These are phyloP conservation scores for Stichopus chloronotus DNA, from an alignment of 35 echinoderm and acorn worm genomes.

Conservation along the genomic window DNA sequence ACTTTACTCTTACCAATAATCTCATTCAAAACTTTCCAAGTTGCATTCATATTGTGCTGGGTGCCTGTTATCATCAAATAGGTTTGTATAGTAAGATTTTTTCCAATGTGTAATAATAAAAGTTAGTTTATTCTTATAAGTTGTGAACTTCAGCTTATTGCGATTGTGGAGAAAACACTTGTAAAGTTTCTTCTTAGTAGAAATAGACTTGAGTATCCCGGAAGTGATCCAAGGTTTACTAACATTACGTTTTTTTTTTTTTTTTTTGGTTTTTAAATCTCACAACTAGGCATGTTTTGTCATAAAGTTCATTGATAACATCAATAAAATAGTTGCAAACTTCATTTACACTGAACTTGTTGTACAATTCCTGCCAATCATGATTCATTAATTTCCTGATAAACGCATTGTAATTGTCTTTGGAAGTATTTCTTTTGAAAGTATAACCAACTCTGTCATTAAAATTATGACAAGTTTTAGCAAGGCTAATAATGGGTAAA, in stretches of 20 bases:
- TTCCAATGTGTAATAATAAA: neutral
- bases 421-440: conserved; percentile 27
- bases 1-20: too few species aligned
- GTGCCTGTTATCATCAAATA: conserved; percentile 15
- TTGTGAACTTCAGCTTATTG: neutral
- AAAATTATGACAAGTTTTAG: neutral
- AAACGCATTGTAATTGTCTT: neutral
- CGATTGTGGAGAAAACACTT: neutral
- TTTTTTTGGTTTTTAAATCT: neutral
- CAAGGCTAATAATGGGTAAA: neutral
- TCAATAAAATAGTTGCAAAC: conserved; percentile 2
- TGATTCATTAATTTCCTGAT: neutral
- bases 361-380: neutral
- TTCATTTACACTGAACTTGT: neutral
- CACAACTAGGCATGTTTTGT: neutral
- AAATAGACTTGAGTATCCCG: neutral
- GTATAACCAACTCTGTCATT: neutral
- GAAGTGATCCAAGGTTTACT: neutral
- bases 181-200: conserved; percentile 10
- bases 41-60: neutral
- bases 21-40: neutral
- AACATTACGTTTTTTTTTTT: neutral
- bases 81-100: conserved; percentile 8
- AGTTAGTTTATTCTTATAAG: neutral
- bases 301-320: neutral